Evolutionary conservation across 2,888 invertebrate genomes (phyloP), one percentile per base, ranked within the genome.

Genomic region (Clanis bilineata): DNA sequence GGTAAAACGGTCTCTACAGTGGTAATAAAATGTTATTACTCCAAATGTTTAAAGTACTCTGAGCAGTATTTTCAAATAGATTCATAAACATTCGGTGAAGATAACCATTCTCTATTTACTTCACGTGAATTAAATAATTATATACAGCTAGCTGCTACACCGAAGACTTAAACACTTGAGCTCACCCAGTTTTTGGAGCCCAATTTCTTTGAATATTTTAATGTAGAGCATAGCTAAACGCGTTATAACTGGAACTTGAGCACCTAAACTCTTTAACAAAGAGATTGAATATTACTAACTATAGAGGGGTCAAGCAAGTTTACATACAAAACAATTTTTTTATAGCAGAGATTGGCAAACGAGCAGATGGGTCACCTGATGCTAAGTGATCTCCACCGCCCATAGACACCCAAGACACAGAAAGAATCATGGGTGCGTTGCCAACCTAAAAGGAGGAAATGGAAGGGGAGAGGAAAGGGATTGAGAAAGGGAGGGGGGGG

Each of bases 191-290:
- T 55, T 45, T 45, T 32, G 5, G 3, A 18, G n/a, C 7, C 23
- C 28, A 21, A 43, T 28, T 21, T 25, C 22, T 41, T 25, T 43
- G 5, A 38, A 28, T 60, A 61, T 28, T 57, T 61, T 45, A 47
- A 70, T 62, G 55, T 69, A 51, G 65, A 69, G 65, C 68, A 65
- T 66, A 67, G 61, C 68, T 61, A 68, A 71, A 61, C 22, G 62
- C 54, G 18, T 59, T 56, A 68, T 67, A 65, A 67, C 62, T 66
- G 64, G 66, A 59, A 61, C 66, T 63, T 59, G 62, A 62, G 32
- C 43, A 59, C 55, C 58, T 59, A 61, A 56, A 70, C 63, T 60
- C 60, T 51, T 66, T 63, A 61, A 62, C 64, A 63, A 56, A 64
- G 64, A n/a, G n/a, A n/a, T n/a, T n/a, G n/a, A n/a, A n/a, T n/a